These are phyloP conservation scores for Reticulitermes speratus DNA, from an alignment of 1,140 invertebrate genomes.

Conservation along the genomic window DNA sequence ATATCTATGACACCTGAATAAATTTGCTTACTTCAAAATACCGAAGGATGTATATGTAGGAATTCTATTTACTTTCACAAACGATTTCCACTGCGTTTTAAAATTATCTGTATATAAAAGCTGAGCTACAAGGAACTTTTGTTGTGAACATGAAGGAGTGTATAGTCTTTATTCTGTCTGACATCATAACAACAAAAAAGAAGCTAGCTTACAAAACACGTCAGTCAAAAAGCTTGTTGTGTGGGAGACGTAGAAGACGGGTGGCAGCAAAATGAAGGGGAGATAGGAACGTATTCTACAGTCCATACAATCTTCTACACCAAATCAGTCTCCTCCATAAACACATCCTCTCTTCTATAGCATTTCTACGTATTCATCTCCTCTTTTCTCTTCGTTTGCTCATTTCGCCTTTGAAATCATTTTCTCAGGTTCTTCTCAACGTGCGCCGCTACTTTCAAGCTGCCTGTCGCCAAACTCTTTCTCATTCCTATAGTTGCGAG, in stretches of 20 bases:
- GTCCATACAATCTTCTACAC: not conserved
- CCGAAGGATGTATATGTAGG: not conserved
- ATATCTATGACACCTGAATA: not conserved
- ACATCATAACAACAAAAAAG: not conserved
- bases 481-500: not conserved
- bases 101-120: not conserved
- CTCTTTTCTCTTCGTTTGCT: not conserved
- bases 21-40: not conserved
- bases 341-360: too few species aligned
- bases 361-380: too few species aligned
- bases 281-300: not conserved
- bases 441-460: not conserved
- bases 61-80: not conserved
- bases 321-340: not conserved
- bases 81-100: not conserved
- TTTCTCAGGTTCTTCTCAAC: not conserved
- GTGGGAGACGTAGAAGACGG: not conserved
- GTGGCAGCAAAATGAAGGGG: not conserved
- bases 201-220: conserved; percentile 15
- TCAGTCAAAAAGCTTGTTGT: not conserved
- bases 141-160: not conserved
- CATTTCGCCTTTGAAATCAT: not conserved
- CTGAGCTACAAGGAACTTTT: not conserved
- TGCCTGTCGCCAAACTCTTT: not conserved
- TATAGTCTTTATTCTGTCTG: conserved; percentile 3